Base-by-base conservation (phyloP, 1,140 invertebrate species). In the Stenopsyche tienmushanensis region DNA sequence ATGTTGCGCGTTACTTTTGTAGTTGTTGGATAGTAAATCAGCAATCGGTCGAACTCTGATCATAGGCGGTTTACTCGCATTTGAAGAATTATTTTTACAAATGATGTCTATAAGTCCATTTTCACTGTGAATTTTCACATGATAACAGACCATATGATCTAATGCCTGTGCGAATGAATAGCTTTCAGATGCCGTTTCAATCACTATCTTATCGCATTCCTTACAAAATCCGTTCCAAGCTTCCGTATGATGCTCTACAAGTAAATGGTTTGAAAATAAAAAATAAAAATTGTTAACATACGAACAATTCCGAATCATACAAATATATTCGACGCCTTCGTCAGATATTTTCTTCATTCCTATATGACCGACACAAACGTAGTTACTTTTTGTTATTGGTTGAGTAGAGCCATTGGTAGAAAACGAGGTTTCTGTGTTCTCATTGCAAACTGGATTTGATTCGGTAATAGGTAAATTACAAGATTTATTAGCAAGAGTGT, bases 171-270 rank as follows among this genome's bases (percentile, higher is more conserved):
- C 26, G 50, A 25, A 60, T 7, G 20, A 7, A 53, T 17, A 39
- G 52, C 5, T 0, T 24, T 44, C 55, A 1, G 8, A 17, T 10
- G 66, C 5, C 41, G 26, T 24, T 20, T 41, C 25, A 10, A 8
- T 25, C 25, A 10, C 45, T 44, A 44, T 59, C 1, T 42, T 59
- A 7, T 25, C 29, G 45, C 68, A 70, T 24, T 50, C 17, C 7
- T 34, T n/a, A 39, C 68, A 70, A 55, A 54, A 64, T 10, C 68
- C 68, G 47, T 70, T 50, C 68, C 68, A 70, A 2, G 10, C 24
- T 1, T 66, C 64, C 13, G 52, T 15, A 9, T 13, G 2, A 24
- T 70, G 68, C n/a, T 10, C 3, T 17, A 25, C 34, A 26, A 59
- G 21, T n/a, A 70, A 3, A 34, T 69, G 67, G 13, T 39, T 49